phyloP scores from a whole-genome alignment of 92 coral and sea anemone genomes.

The Parazoanthus swiftii region DNA sequence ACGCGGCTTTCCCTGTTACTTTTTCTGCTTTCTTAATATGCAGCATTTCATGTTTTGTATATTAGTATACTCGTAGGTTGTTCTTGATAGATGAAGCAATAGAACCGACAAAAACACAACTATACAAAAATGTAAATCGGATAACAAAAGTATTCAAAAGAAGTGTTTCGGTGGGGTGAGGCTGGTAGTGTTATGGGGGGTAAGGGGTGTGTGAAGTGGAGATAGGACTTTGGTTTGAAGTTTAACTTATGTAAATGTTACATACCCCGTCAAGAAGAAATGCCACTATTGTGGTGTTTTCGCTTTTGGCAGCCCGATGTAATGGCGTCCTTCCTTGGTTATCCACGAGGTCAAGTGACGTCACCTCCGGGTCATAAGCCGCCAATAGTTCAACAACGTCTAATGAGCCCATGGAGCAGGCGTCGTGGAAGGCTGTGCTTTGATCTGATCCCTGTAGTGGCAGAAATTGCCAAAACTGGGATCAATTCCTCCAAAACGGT shows the following conservation, averaged over 20 bases:
- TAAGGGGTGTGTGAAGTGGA: not conserved
- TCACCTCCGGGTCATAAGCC: slow-evolving; percentile 22
- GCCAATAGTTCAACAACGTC: slow-evolving; percentile 22
- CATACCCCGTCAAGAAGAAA: slow-evolving; percentile 30
- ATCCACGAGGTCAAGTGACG: slow-evolving; percentile 32
- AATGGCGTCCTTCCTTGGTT: slow-evolving; percentile 2
- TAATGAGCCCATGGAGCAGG: slow-evolving; percentile 23
- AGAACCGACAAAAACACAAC: too few species aligned
- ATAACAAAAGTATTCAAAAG: not conserved
- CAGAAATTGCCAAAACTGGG: not conserved
- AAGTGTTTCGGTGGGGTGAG: too few species aligned
- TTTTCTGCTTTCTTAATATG: too few species aligned
- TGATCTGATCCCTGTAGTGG: slow-evolving; percentile 7
- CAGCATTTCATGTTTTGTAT: too few species aligned
- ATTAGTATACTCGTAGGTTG: too few species aligned
- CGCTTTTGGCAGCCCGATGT: slow-evolving; percentile 23
- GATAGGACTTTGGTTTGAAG: not conserved
- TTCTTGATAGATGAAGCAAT: too few species aligned
- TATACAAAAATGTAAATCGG: not conserved
- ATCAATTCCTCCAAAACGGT: not conserved
- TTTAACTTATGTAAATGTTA: not conserved
- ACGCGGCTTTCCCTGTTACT: too few species aligned
- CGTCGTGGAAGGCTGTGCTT: slow-evolving; percentile 40
- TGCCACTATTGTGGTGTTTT: not conserved
- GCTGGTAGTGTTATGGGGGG: too few species aligned